These are phyloP conservation scores for Myripristis jacobus DNA, from an alignment of 2,797 vertebrate genomes.

Conservation along the genomic window DNA sequence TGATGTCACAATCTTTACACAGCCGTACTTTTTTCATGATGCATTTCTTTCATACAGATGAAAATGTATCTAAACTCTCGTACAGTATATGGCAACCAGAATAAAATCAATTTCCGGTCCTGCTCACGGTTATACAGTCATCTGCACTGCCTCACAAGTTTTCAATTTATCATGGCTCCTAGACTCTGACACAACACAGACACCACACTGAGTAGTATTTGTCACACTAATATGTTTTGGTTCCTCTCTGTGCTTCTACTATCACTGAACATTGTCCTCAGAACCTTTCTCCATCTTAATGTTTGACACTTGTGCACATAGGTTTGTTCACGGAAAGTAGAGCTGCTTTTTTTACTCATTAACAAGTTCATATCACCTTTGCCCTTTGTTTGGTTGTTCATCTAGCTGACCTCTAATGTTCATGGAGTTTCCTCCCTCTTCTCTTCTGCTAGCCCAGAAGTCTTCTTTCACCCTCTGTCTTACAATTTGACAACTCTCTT, in stretches of 20 bases:
- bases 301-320: neutral
- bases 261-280: neutral
- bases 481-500: neutral
- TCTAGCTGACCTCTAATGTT: too few species aligned
- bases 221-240: neutral
- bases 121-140: neutral
- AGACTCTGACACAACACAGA: neutral
- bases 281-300: neutral
- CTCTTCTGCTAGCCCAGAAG: too few species aligned
- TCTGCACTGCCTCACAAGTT: neutral
- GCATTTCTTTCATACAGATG: too few species aligned
- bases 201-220: neutral
- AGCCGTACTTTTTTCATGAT: too few species aligned
- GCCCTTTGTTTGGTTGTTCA: too few species aligned
- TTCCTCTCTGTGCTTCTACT: neutral
- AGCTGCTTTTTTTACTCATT: too few species aligned
- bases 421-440: too few species aligned
- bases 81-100: neutral
- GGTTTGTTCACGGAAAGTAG: neutral
- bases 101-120: neutral
- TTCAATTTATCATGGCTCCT: neutral
- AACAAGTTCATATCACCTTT: too few species aligned
- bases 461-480: too few species aligned
- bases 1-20: too few species aligned
- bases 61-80: neutral